phyloP scores from a whole-genome alignment of 2,113 vertebrate species.

The Anguilla rostrata region DNA sequence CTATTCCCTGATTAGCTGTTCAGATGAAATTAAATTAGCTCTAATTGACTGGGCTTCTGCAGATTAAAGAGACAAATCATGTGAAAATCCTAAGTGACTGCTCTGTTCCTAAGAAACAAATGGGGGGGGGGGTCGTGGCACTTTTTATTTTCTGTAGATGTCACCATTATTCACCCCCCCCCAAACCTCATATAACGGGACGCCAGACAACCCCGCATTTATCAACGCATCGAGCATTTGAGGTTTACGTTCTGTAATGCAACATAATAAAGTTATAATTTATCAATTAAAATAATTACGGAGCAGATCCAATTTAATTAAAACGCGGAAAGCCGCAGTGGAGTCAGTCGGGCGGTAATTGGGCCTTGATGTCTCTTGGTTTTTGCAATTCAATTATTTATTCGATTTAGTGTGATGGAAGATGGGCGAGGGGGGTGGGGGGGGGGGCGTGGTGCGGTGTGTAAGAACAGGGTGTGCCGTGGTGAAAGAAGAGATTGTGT shows the following conservation, averaged over 20 bases:
- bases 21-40: conserved; percentile 84
- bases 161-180: conserved; percentile 55
- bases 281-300: conserved; percentile 74
- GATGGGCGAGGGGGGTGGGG: not conserved
- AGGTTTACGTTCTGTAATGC: conserved; percentile 64
- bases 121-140: conserved; percentile 37
- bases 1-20: conserved; percentile 76
- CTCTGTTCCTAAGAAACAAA: conserved; percentile 67
- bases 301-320: conserved; percentile 73
- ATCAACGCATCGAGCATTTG: conserved; percentile 59
- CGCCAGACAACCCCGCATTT: conserved; percentile 47
- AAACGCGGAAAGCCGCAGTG: conserved; percentile 58
- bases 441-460: too few species aligned
- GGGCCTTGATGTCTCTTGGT: conserved; percentile 38
- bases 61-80: conserved; percentile 84
- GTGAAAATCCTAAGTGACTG: conserved; percentile 72
- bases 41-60: conserved; percentile 82
- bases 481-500: too few species aligned
- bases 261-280: conserved; percentile 74
- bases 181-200: conserved; percentile 21
- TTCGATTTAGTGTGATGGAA: conserved; percentile 30
- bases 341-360: conserved; percentile 55
- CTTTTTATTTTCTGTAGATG: conserved; percentile 44
- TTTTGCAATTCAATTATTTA: conserved; percentile 36
- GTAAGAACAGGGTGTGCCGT: not conserved